Conservation (phyloP, 35 echinoderm and acorn worm species). For the Heliocidaris erythrogramma region DNA sequence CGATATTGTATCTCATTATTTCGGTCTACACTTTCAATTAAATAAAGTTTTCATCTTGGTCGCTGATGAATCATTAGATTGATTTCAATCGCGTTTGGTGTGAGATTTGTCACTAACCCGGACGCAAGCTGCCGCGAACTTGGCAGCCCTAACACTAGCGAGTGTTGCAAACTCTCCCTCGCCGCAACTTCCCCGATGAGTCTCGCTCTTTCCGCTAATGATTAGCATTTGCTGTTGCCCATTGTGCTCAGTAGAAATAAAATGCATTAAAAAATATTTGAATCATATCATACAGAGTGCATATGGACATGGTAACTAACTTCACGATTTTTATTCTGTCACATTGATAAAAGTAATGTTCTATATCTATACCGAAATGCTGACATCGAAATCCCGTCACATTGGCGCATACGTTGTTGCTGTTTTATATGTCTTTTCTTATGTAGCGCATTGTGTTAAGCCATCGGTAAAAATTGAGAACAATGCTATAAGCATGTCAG, state of each 20-base stretch:
- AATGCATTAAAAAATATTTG: not conserved
- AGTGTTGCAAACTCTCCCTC: slow-evolving; percentile 7
- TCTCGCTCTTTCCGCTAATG: not conserved
- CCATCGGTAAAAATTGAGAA: too few species aligned
- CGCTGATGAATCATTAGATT: not conserved
- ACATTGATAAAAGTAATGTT: too few species aligned
- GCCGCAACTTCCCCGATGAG: not conserved
- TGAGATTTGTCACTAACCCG: not conserved
- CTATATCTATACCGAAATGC: too few species aligned
- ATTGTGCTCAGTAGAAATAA: not conserved
- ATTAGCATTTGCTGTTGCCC: not conserved
- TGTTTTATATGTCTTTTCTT: too few species aligned
- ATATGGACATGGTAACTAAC: not conserved
- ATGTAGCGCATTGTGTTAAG: too few species aligned
- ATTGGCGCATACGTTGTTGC: too few species aligned
- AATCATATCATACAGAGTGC: not conserved
- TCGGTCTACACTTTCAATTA: not conserved
- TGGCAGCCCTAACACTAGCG: not conserved
- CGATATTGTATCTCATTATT: not conserved
- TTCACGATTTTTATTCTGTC: too few species aligned
- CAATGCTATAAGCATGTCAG: too few species aligned
- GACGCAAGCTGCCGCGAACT: not conserved
- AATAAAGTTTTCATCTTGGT: not conserved
- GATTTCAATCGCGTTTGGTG: not conserved
- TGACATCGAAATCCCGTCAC: too few species aligned